phyloP scores from a whole-genome alignment of 2,888 invertebrate genomes.

The Diloba caeruleocephala region DNA sequence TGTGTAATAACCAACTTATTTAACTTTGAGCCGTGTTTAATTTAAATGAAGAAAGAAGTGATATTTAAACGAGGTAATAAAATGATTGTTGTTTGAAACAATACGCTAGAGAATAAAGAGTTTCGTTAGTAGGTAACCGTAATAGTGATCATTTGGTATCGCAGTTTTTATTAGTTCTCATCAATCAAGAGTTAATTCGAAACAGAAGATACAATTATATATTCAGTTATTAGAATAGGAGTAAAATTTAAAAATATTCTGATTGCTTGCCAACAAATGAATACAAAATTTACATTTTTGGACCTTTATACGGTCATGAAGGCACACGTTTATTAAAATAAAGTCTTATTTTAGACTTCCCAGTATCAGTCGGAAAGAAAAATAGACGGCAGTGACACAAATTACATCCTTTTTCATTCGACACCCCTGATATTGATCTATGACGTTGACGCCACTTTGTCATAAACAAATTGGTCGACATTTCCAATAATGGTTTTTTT shows the following conservation, averaged over 20 bases:
- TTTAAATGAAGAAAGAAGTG: conserved; percentile 53
- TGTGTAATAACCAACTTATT: conserved; percentile 70
- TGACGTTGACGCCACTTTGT: conserved; percentile 11
- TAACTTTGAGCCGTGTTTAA: conserved; percentile 53
- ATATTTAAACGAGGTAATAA: conserved; percentile 29
- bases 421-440: conserved; percentile 18
- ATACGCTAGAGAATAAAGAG: background rate
- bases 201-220: background rate
- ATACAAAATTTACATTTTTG: background rate
- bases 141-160: background rate
- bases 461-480: conserved; percentile 32
- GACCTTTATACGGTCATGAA: conserved; percentile 15
- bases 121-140: background rate
- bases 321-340: conserved; percentile 13
- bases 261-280: conserved; percentile 1
- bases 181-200: background rate
- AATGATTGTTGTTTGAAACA: conserved; percentile 18
- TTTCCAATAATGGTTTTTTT: conserved; percentile 27
- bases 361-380: background rate
- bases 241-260: background rate
- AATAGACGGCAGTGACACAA: conserved; percentile 14
- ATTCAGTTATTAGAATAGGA: background rate
- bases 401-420: conserved; percentile 22
- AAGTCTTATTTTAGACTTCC: conserved; percentile 20
- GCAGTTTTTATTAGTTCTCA: too few species aligned